phyloP scores from a whole-genome alignment of 2,888 invertebrate genomes.

The Villa cingulata region DNA sequence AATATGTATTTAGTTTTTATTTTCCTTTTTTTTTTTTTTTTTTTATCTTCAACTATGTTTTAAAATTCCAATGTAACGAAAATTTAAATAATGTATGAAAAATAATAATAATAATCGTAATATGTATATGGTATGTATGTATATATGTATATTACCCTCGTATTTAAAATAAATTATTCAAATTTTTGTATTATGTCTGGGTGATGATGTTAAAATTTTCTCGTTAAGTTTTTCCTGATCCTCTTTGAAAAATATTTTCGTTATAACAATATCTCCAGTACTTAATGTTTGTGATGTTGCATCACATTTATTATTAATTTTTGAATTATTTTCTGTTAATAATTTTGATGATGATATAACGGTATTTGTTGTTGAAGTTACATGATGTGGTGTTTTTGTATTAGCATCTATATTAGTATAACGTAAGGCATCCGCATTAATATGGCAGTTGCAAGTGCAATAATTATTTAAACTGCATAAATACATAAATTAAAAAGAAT shows the following conservation, averaged over 20 bases:
- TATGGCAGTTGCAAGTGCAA: constrained; percentile 26
- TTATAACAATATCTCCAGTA: constrained; percentile 85
- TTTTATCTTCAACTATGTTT: too few species aligned
- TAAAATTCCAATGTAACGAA: too few species aligned
- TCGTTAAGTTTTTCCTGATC: constrained; percentile 43
- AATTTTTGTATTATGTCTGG: constrained; percentile 36
- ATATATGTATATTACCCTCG: too few species aligned
- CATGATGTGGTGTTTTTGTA: not conserved
- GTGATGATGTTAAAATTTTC: constrained; percentile 39
- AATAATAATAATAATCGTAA: too few species aligned
- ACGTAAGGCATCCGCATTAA: constrained; percentile 19
- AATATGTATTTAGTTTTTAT: too few species aligned
- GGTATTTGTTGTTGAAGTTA: not conserved
- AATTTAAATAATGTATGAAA: too few species aligned
- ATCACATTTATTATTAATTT: constrained; percentile 36
- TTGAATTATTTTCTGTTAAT: constrained; percentile 21
- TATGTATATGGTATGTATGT: too few species aligned
- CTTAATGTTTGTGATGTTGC: constrained; percentile 70
- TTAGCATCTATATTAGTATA: not conserved
- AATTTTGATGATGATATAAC: not conserved
- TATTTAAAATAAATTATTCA: too few species aligned
- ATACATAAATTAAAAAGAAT: not conserved
- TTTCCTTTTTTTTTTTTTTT: too few species aligned
- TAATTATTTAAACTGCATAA: constrained; percentile 21
- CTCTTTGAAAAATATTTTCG: constrained; percentile 56